A percentile compares a stretch with the other conserved stretches of the same genome.
These are phyloP conservation scores for Macaria notata DNA, from an alignment of 2,888 invertebrate species.

Conservation along the genomic window DNA sequence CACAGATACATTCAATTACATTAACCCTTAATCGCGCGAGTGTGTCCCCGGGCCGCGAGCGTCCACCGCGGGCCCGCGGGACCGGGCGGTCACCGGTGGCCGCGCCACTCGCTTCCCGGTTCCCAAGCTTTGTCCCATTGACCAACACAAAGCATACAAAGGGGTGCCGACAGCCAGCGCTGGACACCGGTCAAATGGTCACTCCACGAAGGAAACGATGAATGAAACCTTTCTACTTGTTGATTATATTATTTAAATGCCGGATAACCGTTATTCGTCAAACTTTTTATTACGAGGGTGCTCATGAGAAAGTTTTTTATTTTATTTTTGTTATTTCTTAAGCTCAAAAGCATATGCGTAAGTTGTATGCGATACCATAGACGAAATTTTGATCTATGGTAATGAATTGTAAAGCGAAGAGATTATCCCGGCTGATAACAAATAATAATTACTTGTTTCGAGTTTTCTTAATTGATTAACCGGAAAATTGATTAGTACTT, in stretches of 20 bases:
- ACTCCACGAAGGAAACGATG: conserved; percentile 75
- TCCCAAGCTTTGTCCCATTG: conserved; percentile 72
- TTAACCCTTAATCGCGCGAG: too few relatives aligned
- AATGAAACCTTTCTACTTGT: conserved; percentile 70
- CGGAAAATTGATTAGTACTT: too few relatives aligned
- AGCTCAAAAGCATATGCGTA: conserved; percentile 16
- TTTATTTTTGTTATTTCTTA: conserved; percentile 6
- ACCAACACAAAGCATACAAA: conserved; percentile 75
- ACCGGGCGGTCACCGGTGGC: neutral
- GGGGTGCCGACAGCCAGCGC: conserved; percentile 75
- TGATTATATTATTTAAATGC: conserved; percentile 79
- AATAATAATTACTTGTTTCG: too few relatives aligned
- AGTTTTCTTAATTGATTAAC: too few relatives aligned
- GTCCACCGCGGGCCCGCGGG: too few relatives aligned
- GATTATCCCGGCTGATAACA: too few relatives aligned
- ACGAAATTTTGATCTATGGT: too few relatives aligned
- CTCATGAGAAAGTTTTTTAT: conserved; percentile 70
- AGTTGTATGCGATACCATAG: neutral
- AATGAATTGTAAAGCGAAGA: too few relatives aligned
- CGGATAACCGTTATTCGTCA: conserved; percentile 73
- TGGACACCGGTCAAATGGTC: conserved; percentile 77
- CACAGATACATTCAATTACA: too few relatives aligned
- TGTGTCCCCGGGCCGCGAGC: too few relatives aligned
- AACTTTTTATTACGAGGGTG: conserved; percentile 55
- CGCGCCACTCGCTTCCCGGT: conserved; percentile 66